phyloP scores from a whole-genome alignment of 1,140 invertebrate species.

The Eriosoma lanigerum region DNA sequence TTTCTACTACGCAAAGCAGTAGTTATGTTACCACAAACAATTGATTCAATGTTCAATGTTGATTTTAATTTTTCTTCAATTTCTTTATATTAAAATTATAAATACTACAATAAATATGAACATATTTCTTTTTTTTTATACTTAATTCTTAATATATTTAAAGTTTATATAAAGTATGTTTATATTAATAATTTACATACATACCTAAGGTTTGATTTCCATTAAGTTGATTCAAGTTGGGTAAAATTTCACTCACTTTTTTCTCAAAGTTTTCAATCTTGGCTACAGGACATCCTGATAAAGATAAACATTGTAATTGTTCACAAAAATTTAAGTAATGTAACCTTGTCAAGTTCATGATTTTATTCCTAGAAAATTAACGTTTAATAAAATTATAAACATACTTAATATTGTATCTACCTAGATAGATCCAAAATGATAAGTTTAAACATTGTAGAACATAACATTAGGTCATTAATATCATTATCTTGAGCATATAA shows the following conservation, averaged over 20 bases:
- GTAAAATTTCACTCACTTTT: slow-evolving; percentile 22
- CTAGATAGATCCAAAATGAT: slow-evolving; percentile 14
- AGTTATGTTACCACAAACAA: slow-evolving; percentile 45
- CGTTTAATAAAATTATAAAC: not conserved
- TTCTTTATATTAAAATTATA: slow-evolving; percentile 17
- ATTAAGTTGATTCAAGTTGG: slow-evolving; percentile 19
- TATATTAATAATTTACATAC: not conserved
- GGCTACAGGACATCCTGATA: slow-evolving; percentile 28
- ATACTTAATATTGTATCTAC: not conserved
- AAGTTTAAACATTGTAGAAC: slow-evolving; percentile 59
- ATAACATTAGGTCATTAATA: slow-evolving; percentile 64
- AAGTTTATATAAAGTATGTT: not conserved
- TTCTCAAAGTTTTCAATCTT: slow-evolving; percentile 43
- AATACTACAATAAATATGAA: not conserved
- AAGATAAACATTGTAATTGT: slow-evolving; percentile 18
- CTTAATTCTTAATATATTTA: too few species aligned
- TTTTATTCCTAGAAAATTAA: slow-evolving; percentile 32
- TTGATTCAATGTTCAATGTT: not conserved
- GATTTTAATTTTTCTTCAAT: slow-evolving; percentile 7
- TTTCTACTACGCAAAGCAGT: slow-evolving; percentile 43
- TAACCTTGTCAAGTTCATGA: slow-evolving; percentile 26
- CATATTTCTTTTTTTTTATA: too few species aligned
- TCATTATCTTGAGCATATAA: slow-evolving; percentile 66
- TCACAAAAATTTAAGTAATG: slow-evolving; percentile 48
- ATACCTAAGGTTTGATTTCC: slow-evolving; percentile 30